Base-by-base conservation (phyloP, 2,888 invertebrate genomes). In the Stratiomys singularior region DNA sequence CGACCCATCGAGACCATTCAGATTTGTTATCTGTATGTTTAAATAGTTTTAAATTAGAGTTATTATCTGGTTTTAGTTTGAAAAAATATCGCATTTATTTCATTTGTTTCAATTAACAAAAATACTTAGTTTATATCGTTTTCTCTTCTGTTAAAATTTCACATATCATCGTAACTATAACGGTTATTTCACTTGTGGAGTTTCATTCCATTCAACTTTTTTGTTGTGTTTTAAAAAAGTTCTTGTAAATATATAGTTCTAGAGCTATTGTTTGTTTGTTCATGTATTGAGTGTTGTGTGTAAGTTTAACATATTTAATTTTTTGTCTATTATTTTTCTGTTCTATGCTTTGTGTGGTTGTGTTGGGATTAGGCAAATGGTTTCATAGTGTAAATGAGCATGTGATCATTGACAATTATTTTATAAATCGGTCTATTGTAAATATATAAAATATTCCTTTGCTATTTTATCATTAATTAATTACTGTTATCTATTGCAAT, bases 381-480 rank as follows among this genome's bases (percentile, higher is more conserved):
- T 52, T 52, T 37, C 15, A 15, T 52, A 52, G 52, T 52, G 52
- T 52, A 52, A 52, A 52, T 18, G 52, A 52, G 4, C 52, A n/a
- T 52, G 4, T 52, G 15, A n/a, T 52, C 18, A 44, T 52, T 52
- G 15, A 18, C 15, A 52, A 52, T 18, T 60, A 23, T 4, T 60
- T 74, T 44, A 44, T 23, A 74, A 74, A 74, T 74, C 74, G 74
- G 74, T 74, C 74, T 74, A 74, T 74, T 74, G 74, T 74, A 74
- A 74, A 74, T 74, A 74, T 74, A 58, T 74, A 74, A 74, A 74
- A 74, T 74, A 74, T 60, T 74, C 74, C 74, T 74, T 74, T 74
- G 58, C 74, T 74, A 74, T 74, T 56, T 58, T 74, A 74, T 74
- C 60, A 60, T 60, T 60, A 27, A 60, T 74, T 37, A 74, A 60